Percentiles rank a stretch among this genome's conserved stretches.
Conservation (phyloP, 2,888 invertebrate genomes). For the Metalampra italica region DNA sequence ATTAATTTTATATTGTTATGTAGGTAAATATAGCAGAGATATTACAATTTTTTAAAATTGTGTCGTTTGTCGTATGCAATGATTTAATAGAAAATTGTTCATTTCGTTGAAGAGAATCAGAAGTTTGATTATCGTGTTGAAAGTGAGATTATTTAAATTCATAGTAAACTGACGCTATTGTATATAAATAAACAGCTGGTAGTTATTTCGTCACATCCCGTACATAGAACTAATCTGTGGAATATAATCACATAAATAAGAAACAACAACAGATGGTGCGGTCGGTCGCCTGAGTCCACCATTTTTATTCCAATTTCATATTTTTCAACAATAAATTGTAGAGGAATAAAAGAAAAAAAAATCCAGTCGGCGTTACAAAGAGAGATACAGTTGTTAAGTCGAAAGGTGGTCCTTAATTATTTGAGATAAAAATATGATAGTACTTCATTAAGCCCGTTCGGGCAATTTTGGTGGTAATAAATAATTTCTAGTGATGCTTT, state of each 20-base stretch:
- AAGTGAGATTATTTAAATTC: too few species aligned
- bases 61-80: too few species aligned
- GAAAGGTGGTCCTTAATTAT: conserved; percentile 69
- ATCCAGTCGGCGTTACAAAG: conserved; percentile 61
- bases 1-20: too few species aligned
- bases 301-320: conserved; percentile 57
- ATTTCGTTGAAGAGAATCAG: too few species aligned
- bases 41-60: too few species aligned
- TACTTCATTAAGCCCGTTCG: conserved; percentile 56
- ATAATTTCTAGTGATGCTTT: conserved; percentile 43
- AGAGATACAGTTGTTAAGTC: conserved; percentile 57
- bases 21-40: too few species aligned
- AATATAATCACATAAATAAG: conserved; percentile 71
- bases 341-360: conserved; percentile 42
- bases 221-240: conserved; percentile 44
- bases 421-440: conserved; percentile 65
- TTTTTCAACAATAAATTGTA: conserved; percentile 67
- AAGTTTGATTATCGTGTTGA: too few species aligned
- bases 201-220: too few species aligned
- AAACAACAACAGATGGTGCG: conserved; percentile 61
- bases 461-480: conserved; percentile 50
- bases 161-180: too few species aligned
- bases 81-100: too few species aligned
- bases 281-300: conserved; percentile 43
- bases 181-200: too few species aligned